A percentile compares a stretch with the other conserved stretches of the same genome.
Conservation (phyloP, 2,797 vertebrate species). For the Cyprinella venusta region DNA sequence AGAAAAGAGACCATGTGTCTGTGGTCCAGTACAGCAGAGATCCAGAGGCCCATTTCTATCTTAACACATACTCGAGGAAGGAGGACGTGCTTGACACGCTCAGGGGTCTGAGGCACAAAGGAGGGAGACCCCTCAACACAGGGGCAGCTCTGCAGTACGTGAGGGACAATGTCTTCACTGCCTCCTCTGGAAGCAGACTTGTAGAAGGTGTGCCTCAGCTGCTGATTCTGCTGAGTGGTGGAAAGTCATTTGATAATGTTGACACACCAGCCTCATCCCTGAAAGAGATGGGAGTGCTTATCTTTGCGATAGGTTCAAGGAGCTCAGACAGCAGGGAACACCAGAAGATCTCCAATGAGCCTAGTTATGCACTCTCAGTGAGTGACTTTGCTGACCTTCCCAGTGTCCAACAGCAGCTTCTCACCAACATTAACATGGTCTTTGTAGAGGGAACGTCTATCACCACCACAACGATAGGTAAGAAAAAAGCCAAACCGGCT, state of each 20-base stretch:
- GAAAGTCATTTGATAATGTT: constrained; percentile 67
- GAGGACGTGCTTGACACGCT: constrained; percentile 70
- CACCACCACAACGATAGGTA: constrained; percentile 13
- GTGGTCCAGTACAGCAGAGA: constrained; percentile 61
- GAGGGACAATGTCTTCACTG: constrained; percentile 55
- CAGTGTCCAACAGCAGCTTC: constrained; percentile 55
- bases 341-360: constrained; percentile 55
- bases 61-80: constrained; percentile 42
- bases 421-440: constrained; percentile 45
- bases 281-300: constrained; percentile 58
- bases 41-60: constrained; percentile 52
- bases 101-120: constrained; percentile 71
- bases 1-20: constrained; percentile 56
- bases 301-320: constrained; percentile 63
- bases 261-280: constrained; percentile 67
- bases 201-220: background rate
- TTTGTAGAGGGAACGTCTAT: background rate
- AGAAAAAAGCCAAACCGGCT: too few species aligned
- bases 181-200: constrained; percentile 57
- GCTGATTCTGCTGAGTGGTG: constrained; percentile 31
- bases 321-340: constrained; percentile 65
- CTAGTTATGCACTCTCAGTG: constrained; percentile 53
- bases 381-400: constrained; percentile 60
- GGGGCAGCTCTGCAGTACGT: constrained; percentile 72
- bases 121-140: constrained; percentile 74